Evolutionary conservation across 1,140 invertebrate genomes (phyloP), one percentile per base, ranked within the genome.

Genomic region (Olivierus martensii): DNA sequence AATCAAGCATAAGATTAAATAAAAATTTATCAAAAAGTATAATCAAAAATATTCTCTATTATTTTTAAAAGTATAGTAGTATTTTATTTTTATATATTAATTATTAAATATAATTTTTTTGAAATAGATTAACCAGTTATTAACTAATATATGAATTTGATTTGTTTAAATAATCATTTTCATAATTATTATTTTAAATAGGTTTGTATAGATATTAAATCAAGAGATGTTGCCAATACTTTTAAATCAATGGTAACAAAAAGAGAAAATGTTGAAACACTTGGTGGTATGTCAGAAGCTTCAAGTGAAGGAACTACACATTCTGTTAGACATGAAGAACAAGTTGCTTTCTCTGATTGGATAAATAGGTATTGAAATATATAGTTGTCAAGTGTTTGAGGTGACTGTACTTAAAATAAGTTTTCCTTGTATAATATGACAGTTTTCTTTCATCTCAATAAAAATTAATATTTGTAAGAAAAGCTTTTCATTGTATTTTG

Each of bases 341-440:
- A 95, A 67, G 74, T 93, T 58, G 93, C 94, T n/a, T 99, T 98
- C 73, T 89, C 91, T 50, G 88, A 96, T 63, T 98, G 94, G 94
- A 95, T 99, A 51, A 98, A 99, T 69, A 83, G 83, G 73, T 74
- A 61, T 51, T 49, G 28, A 28, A 28, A 6, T 28, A 9, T 6
- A 28, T 28, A 28, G 19, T 41, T 50, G 10, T 28, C 2, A 35
- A 41, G 14, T 15, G 6, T 14, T 14, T 14, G n/a, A 47, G 14
- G 47, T 46, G 6, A 11, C 10, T 17, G 12, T 49, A 36, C 50
- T 12, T 12, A 3, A 41, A 7, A 4, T 18, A 7, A 9, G 5
- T 5, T 41, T 12, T 5, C 11, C 12, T 41, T 41, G 5, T 41
- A 18, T 41, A 18, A 41, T 5, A 41, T 12, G 17, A 41, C 5